phyloP scores from a whole-genome alignment of 2,113 vertebrate species.

The Lethenteron camtschaticum region DNA sequence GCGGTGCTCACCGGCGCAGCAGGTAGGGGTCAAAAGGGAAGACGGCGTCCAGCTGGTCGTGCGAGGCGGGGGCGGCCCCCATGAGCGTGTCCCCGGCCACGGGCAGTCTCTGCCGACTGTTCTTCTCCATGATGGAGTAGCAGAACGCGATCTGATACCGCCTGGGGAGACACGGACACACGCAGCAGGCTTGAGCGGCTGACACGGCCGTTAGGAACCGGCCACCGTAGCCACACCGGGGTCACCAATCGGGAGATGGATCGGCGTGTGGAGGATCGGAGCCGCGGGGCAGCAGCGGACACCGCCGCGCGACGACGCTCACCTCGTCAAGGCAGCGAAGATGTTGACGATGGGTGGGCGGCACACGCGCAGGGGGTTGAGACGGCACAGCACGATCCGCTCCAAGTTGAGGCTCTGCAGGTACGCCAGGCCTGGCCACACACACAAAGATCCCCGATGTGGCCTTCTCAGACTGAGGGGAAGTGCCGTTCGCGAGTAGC shows the following conservation, averaged over 20 bases:
- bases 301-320: conserved; percentile 6
- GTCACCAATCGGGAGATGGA: too few species aligned
- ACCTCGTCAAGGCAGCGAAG: conserved; percentile 83
- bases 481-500: too few species aligned
- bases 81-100: conserved; percentile 40
- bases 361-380: conserved; percentile 88
- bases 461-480: too few species aligned
- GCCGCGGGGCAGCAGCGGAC: too few species aligned
- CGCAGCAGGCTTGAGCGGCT: too few species aligned
- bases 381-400: conserved; percentile 67
- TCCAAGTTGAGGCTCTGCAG: conserved; percentile 80
- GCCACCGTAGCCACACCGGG: too few species aligned
- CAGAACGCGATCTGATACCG: conserved; percentile 92
- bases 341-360: conserved; percentile 57
- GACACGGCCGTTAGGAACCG: too few species aligned
- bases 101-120: conserved; percentile 48
- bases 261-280: too few species aligned
- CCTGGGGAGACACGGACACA: conserved; percentile 21
- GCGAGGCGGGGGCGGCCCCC: conserved; percentile 32
- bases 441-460: conserved; percentile 3
- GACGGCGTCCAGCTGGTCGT: conserved; percentile 76
- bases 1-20: conserved; percentile 57
- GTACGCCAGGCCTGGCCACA: conserved; percentile 43
- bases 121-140: conserved; percentile 82
- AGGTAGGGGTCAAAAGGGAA: conserved; percentile 89